These are phyloP conservation scores for Amia ocellicauda DNA, from an alignment of 2,113 vertebrate species.

Conservation along the genomic window DNA sequence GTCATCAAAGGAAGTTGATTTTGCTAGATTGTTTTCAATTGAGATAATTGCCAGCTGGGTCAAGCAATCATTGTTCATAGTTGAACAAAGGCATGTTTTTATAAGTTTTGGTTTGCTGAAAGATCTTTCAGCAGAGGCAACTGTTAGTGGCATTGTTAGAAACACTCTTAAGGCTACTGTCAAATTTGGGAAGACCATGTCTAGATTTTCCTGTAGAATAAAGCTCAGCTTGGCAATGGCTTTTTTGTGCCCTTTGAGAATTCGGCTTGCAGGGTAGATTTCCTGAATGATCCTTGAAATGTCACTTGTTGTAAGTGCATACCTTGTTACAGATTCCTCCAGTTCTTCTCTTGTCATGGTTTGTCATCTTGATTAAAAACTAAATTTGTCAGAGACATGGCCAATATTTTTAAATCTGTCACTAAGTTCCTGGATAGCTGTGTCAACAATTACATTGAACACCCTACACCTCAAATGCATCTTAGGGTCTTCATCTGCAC, in stretches of 20 bases:
- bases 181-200: conserved; percentile 24
- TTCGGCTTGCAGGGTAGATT: conserved; percentile 26
- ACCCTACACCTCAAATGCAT: conserved; percentile 19
- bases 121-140: conserved; percentile 11
- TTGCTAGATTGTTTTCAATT: conserved; percentile 14
- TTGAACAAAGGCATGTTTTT: conserved; percentile 20
- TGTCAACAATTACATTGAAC: conserved; percentile 31
- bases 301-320: conserved; percentile 21
- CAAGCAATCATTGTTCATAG: conserved; percentile 15
- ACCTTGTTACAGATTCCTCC: conserved; percentile 27
- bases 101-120: conserved; percentile 18
- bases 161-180: conserved; percentile 8
- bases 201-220: conserved; percentile 19
- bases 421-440: conserved; percentile 15
- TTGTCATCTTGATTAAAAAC: conserved; percentile 17
- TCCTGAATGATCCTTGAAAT: conserved; percentile 27
- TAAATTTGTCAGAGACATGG: conserved; percentile 20
- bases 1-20: no score
- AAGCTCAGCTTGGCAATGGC: conserved; percentile 24
- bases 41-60: conserved; percentile 17
- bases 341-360: conserved; percentile 25
- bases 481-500: conserved; percentile 16
- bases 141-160: conserved; percentile 13
- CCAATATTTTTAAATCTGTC: conserved; percentile 26
- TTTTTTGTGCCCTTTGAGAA: conserved; percentile 19